These are phyloP conservation scores for Betta splendens DNA, from an alignment of 2,797 vertebrate genomes.

Conservation along the genomic window DNA sequence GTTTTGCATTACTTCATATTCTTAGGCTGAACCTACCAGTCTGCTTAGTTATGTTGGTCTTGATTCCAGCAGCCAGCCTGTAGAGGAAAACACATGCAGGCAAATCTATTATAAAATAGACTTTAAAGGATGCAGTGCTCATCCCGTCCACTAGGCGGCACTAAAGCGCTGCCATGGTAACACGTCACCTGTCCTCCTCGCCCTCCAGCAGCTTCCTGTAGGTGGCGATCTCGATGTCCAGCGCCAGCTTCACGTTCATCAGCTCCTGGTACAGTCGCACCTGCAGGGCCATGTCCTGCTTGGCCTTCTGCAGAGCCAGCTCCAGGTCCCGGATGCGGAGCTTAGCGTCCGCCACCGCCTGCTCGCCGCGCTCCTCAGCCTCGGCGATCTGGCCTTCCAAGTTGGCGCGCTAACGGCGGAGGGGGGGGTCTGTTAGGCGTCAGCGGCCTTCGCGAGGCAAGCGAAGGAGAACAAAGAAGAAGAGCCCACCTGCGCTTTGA, in stretches of 20 bases:
- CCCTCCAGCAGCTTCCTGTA: conserved; percentile 84
- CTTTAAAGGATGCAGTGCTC: not conserved
- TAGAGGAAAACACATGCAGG: conserved; percentile 1
- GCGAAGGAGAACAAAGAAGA: too few relatives aligned
- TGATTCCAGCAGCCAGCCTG: conserved; percentile 75
- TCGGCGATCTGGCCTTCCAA: conserved; percentile 71
- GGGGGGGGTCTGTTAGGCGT: not conserved
- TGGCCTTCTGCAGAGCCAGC: conserved; percentile 86
- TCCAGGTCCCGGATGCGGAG: conserved; percentile 86
- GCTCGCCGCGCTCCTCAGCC: conserved; percentile 78
- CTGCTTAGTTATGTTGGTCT: conserved; percentile 71
- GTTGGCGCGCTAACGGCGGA: conserved; percentile 58
- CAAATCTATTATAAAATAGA: not conserved
- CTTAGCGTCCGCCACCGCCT: conserved; percentile 79
- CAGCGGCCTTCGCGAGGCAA: not conserved
- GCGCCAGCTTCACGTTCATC: conserved; percentile 90
- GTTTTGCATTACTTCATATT: too few relatives aligned
- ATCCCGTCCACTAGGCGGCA: not conserved
- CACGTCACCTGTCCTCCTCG: conserved; percentile 78
- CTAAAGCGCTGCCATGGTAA: not conserved
- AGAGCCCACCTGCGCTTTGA: conserved; percentile 81
- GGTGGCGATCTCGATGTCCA: conserved; percentile 93
- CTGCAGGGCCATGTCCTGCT: conserved; percentile 90
- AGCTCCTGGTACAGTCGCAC: conserved; percentile 91
- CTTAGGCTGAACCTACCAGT: too few relatives aligned